phyloP scores from a whole-genome alignment of 64 coral and sea anemone species.

The Porites australiensis region DNA sequence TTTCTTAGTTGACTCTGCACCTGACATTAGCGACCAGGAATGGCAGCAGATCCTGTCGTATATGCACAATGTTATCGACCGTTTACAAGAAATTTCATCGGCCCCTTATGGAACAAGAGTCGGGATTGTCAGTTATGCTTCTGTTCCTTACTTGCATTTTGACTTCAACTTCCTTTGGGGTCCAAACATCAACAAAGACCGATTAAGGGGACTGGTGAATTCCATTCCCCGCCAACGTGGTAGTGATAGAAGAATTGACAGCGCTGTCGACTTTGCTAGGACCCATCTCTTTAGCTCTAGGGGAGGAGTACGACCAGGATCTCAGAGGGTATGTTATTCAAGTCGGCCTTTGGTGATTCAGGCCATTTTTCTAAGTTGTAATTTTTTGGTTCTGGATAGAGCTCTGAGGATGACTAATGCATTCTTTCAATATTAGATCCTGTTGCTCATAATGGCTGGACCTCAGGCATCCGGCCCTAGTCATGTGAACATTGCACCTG shows the following conservation, averaged over 20 bases:
- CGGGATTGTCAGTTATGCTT: conserved; percentile 49
- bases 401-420: background rate
- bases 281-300: conserved; percentile 58
- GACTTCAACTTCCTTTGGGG: conserved; percentile 64
- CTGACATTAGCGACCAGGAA: conserved; percentile 15
- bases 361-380: too few species aligned
- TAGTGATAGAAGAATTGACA: conserved; percentile 57
- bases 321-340: conserved; percentile 33
- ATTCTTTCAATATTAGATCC: conserved; percentile 15
- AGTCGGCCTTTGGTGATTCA: too few species aligned
- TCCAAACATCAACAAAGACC: conserved; percentile 16
- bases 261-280: conserved; percentile 40
- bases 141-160: conserved; percentile 37
- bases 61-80: conserved; percentile 38
- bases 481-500: background rate
- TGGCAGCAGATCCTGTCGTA: conserved; percentile 42
- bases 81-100: conserved; percentile 15
- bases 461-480: conserved; percentile 38
- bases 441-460: conserved; percentile 53
- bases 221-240: conserved; percentile 33
- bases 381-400: background rate
- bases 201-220: conserved; percentile 20
- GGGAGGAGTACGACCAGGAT: conserved; percentile 50
- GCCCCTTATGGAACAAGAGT: conserved; percentile 47
- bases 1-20: conserved; percentile 58